phyloP scores from a whole-genome alignment of 2,888 invertebrate species.

The Phyto melanocephala region DNA sequence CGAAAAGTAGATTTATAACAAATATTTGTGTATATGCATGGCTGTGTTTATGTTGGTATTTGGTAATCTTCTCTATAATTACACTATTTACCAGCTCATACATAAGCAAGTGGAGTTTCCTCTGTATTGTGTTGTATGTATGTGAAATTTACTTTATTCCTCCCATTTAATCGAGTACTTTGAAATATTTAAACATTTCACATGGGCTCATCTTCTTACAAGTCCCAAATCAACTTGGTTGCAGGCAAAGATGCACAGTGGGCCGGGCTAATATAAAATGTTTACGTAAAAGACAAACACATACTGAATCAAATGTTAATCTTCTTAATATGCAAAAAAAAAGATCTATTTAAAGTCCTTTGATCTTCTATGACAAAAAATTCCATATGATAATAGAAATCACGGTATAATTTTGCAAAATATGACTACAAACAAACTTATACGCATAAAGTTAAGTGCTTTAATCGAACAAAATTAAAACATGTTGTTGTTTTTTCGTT shows the following conservation, averaged over 20 bases:
- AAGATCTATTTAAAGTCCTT: too few relatives aligned
- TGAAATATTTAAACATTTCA: slow-evolving; percentile 50
- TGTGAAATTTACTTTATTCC: slow-evolving; percentile 5
- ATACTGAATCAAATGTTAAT: too few relatives aligned
- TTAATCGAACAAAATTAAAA: slow-evolving; percentile 1
- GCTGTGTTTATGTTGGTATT: neutral
- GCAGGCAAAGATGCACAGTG: neutral
- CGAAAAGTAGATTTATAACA: neutral
- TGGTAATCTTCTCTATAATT: slow-evolving; percentile 40
- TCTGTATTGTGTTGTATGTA: neutral
- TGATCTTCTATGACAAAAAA: too few relatives aligned
- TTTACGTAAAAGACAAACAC: too few relatives aligned
- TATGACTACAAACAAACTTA: neutral
- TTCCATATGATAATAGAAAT: too few relatives aligned
- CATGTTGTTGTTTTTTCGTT: slow-evolving; percentile 7
- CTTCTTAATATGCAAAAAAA: too few relatives aligned
- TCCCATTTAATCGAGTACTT: slow-evolving; percentile 39
- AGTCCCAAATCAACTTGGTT: slow-evolving; percentile 5
- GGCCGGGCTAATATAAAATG: too few relatives aligned
- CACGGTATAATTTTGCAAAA: neutral
- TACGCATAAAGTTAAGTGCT: neutral
- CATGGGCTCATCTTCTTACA: neutral
- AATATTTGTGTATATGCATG: neutral
- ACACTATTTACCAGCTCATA: slow-evolving; percentile 50
- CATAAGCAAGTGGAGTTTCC: slow-evolving; percentile 11